Evolutionary conservation across 2,113 vertebrate genomes (phyloP).

Genomic region (Phalacrocorax carbo): DNA sequence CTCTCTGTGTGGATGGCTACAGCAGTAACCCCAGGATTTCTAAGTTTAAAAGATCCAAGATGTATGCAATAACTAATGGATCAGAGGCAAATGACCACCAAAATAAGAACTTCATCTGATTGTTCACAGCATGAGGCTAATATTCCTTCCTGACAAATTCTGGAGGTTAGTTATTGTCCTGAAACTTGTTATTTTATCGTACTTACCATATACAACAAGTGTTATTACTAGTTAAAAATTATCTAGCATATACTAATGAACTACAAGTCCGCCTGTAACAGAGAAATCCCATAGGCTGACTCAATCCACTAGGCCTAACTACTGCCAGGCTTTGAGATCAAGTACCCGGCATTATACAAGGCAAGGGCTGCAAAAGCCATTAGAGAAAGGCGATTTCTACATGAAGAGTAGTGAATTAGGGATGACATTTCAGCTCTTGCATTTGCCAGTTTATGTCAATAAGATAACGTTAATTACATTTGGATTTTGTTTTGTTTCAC

Average conservation of each 20-base stretch:
- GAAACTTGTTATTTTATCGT: not conserved
- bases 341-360: constrained; percentile 49
- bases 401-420: constrained; percentile 41
- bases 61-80: not conserved
- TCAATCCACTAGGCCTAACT: not conserved
- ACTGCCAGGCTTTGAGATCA: constrained; percentile 32
- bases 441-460: constrained; percentile 58
- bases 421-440: constrained; percentile 60
- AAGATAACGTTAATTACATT: constrained; percentile 63
- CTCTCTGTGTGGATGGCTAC: not conserved
- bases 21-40: not conserved
- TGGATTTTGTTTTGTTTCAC: constrained; percentile 54
- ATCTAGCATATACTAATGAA: not conserved
- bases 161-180: not conserved
- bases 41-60: not conserved
- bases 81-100: not conserved
- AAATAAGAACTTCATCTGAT: not conserved
- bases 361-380: constrained; percentile 51
- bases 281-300: constrained; percentile 11
- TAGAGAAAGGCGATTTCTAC: constrained; percentile 49
- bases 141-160: not conserved
- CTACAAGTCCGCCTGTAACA: not conserved
- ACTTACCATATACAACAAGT: not conserved
- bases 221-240: not conserved
- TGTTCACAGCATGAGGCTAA: not conserved